A percentile compares a stretch with the other conserved stretches of the same genome.
Conservation (phyloP, 2,888 invertebrate species). For the Phytoseiulus persimilis region DNA sequence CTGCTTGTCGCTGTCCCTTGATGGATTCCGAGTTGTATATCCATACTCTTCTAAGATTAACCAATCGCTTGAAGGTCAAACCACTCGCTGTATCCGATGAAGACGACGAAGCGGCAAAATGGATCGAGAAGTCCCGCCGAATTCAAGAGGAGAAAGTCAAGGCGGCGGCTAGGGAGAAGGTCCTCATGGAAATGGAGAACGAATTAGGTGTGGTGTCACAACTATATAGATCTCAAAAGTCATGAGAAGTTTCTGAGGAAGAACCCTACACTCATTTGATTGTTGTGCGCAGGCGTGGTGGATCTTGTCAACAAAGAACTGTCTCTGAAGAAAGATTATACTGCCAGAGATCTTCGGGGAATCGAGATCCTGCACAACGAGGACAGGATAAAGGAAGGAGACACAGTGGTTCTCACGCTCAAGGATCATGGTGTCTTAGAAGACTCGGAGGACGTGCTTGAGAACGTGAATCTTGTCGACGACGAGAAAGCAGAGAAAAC, state of each 20-base stretch:
- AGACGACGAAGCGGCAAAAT: slow-evolving; percentile 62
- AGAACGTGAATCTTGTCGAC: slow-evolving; percentile 81
- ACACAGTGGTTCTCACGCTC: slow-evolving; percentile 76
- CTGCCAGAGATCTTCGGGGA: slow-evolving; percentile 65
- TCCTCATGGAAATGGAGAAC: slow-evolving; percentile 86
- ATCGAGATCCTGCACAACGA: slow-evolving; percentile 76
- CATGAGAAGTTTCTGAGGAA: slow-evolving; percentile 32
- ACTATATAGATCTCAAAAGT: slow-evolving; percentile 63
- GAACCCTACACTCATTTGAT: background rate
- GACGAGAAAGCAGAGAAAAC: slow-evolving; percentile 76
- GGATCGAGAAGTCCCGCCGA: slow-evolving; percentile 73
- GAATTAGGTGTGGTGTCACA: slow-evolving; percentile 81
- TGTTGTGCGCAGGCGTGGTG: background rate
- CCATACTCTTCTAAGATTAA: background rate
- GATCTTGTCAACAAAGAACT: slow-evolving; percentile 36
- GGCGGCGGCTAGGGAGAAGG: slow-evolving; percentile 78
- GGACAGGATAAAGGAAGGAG: slow-evolving; percentile 64
- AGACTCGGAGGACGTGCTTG: slow-evolving; percentile 73
- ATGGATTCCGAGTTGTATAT: background rate
- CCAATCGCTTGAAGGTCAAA: slow-evolving; percentile 39
- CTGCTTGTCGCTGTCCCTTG: background rate
- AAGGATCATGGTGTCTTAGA: slow-evolving; percentile 83
- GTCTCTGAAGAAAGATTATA: slow-evolving; percentile 57
- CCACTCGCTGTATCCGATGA: slow-evolving; percentile 59
- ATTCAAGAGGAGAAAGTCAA: slow-evolving; percentile 68